Conservation (phyloP, 2,888 invertebrate genomes). For the Hydrotaea diabolus region DNA sequence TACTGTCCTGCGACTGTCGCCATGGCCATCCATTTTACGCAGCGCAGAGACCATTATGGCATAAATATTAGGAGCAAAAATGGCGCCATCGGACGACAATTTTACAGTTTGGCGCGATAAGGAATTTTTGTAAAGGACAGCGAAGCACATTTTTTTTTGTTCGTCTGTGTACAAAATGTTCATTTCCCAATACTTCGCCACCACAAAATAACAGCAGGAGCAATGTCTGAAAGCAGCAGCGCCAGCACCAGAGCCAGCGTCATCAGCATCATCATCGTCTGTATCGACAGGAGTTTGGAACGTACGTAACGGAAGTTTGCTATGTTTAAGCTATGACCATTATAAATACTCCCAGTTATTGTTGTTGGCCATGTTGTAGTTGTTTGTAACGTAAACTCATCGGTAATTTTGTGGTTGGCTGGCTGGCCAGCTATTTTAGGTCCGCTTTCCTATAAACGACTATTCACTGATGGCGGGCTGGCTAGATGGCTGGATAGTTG, state of each 20-base stretch:
- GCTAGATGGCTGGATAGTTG: conserved; percentile 4
- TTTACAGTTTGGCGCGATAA: conserved; percentile 67
- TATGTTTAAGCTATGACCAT: conserved; percentile 59
- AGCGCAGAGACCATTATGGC: conserved; percentile 53
- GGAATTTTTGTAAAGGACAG: conserved; percentile 57
- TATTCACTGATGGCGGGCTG: neutral
- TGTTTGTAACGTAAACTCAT: conserved; percentile 65
- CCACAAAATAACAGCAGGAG: conserved; percentile 48
- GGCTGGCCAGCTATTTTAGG: conserved; percentile 64
- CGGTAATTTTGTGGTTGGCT: conserved; percentile 70
- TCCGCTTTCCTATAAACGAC: conserved; percentile 21
- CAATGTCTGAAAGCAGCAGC: conserved; percentile 25
- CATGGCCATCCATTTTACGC: conserved; percentile 58
- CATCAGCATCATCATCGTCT: conserved; percentile 9
- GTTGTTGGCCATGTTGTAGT: conserved; percentile 49
- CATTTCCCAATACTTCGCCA: conserved; percentile 21
- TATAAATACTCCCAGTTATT: conserved; percentile 54
- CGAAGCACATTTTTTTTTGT: conserved; percentile 17
- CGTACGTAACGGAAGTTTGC: conserved; percentile 24
- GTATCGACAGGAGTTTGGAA: conserved; percentile 34
- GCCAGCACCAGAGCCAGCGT: neutral
- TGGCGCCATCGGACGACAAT: conserved; percentile 66
- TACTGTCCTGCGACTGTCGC: conserved; percentile 50
- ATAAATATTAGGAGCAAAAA: conserved; percentile 57
- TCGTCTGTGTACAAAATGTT: neutral